These are phyloP conservation scores for Tinea pellionella DNA, from an alignment of 2,888 invertebrate genomes.

Conservation along the genomic window DNA sequence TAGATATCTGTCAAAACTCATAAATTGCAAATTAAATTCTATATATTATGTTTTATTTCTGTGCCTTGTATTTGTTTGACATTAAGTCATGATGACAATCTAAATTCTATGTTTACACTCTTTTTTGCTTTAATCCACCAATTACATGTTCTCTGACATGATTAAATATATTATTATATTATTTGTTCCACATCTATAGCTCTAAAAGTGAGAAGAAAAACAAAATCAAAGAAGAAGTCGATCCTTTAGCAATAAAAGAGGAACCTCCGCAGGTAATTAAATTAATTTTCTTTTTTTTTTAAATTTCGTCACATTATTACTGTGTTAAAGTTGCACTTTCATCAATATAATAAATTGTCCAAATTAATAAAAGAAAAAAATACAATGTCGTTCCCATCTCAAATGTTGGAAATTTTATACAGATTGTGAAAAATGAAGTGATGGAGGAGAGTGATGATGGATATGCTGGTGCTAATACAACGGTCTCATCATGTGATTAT, in stretches of 20 bases:
- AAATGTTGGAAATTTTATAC: too few relatives aligned
- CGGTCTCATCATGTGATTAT: constrained; percentile 79
- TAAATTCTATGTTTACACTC: neutral
- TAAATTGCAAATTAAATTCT: too few relatives aligned
- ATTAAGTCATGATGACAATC: neutral
- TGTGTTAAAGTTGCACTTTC: too few relatives aligned
- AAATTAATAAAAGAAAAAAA: too few relatives aligned
- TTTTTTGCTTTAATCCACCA: neutral
- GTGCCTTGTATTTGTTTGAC: neutral
- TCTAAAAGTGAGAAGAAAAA: constrained; percentile 39
- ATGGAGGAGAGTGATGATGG: constrained; percentile 52
- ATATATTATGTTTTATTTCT: neutral
- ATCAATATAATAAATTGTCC: too few relatives aligned
- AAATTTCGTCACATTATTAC: too few relatives aligned
- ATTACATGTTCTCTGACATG: too few relatives aligned
- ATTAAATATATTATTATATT: neutral
- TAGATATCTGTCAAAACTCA: too few relatives aligned
- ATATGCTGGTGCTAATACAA: constrained; percentile 55
- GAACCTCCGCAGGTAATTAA: constrained; percentile 47
- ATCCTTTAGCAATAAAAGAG: constrained; percentile 27
- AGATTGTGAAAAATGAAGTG: constrained; percentile 42
- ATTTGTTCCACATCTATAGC: neutral
- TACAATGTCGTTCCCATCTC: too few relatives aligned
- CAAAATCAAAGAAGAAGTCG: constrained; percentile 21
- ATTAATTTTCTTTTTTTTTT: too few relatives aligned